Base-by-base conservation (phyloP, 2,888 invertebrate genomes). In the Tiliacea citrago region DNA sequence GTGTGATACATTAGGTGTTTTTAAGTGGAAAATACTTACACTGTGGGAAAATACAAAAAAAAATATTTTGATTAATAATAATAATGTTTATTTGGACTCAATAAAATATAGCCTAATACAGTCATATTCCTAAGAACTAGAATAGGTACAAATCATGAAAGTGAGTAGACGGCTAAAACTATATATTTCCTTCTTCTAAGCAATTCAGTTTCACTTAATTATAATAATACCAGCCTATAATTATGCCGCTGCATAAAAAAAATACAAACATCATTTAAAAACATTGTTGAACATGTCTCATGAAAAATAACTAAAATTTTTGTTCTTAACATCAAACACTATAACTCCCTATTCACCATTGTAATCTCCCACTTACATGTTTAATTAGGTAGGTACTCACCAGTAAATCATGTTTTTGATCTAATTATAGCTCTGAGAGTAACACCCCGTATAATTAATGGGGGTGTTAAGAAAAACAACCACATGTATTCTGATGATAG, bases 381-480 rank as follows among this genome's bases (percentile, higher is more conserved):
- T 66, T 58, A 68, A 75, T 83, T 68, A 29, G 29, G 29, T 29
- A 66, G 51, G 12, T 16, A 21, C 29, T 49, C 24, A 29, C 10
- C 35, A 57, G 55, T 77, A 70, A 77, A 81, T 70, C 45, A 81
- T 58, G 42, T 42, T 71, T 82, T 60, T 65, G 69, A 82, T 82
- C 82, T 79, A 82, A 85, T 75, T 70, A 70, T 82, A 82, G 57
- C 57, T 35, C 35, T 35, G 12, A 51, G 62, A 57, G 53, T 67
- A 67, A 75, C 82, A 88, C 75, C 80, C 86, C 35, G 1, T 51
- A 24, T 53, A 66, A 75, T 72, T 16, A 78, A 83, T 76, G 68
- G 55, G 77, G 75, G 83, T 85, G 87, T 88, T 81, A 83, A 85
- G 81, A 85, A 80, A 87, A 88, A 83, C 84, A 86, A 73, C 81